These are phyloP conservation scores for Chionis minor DNA, from an alignment of 2,113 vertebrate species.

Conservation along the genomic window DNA sequence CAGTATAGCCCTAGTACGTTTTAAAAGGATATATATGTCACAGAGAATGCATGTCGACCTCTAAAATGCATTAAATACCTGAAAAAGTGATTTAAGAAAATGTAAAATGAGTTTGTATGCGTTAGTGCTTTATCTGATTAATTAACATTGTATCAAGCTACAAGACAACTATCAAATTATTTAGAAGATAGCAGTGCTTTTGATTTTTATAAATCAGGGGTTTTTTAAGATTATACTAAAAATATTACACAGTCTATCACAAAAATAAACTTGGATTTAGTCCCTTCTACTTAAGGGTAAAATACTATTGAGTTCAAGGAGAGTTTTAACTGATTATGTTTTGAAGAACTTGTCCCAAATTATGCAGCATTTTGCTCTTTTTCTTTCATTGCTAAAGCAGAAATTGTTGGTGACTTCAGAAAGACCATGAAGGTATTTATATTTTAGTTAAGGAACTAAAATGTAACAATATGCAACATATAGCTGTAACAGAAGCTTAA, in stretches of 20 bases:
- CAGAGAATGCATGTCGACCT: background rate
- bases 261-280: background rate
- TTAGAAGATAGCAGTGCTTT: background rate
- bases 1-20: background rate
- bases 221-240: background rate
- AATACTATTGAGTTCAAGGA: background rate
- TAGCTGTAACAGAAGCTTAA: background rate
- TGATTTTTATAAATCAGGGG: background rate
- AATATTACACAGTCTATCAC: background rate
- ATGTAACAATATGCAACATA: background rate
- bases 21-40: background rate
- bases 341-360: background rate
- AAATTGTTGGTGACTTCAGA: background rate
- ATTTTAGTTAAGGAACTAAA: background rate
- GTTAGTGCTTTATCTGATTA: background rate
- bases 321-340: background rate
- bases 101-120: background rate
- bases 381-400: background rate
- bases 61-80: background rate
- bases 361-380: background rate
- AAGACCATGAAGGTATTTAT: background rate
- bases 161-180: background rate
- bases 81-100: background rate
- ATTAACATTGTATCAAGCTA: background rate
- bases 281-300: background rate